Evolutionary conservation across 2,888 invertebrate species (phyloP).

Genomic region (Ormyrus pomaceus): DNA sequence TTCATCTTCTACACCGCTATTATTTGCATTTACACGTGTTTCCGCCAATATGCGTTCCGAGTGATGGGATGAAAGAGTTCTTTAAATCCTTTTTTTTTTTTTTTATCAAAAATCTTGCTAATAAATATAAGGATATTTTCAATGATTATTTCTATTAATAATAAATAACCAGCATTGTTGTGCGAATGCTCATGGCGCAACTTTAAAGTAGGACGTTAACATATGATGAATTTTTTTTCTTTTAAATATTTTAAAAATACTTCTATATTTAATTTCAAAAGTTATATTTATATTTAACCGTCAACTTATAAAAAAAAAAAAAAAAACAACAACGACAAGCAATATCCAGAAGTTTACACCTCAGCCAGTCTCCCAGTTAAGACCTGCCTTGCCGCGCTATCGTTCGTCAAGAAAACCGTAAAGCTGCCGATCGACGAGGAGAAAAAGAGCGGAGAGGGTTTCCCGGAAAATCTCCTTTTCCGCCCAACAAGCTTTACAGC

Average conservation of each 20-base stretch:
- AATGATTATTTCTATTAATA: background rate
- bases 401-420: too few relatives aligned
- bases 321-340: background rate
- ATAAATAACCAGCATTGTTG: background rate
- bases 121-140: background rate
- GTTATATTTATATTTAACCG: too few relatives aligned
- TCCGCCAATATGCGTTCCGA: background rate
- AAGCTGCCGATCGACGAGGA: background rate
- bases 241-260: too few relatives aligned
- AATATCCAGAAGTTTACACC: background rate
- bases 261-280: too few relatives aligned
- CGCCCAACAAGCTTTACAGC: conserved; percentile 63
- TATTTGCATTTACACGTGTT: conserved; percentile 7
- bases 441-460: background rate
- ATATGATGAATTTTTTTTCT: too few relatives aligned
- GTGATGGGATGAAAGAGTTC: background rate
- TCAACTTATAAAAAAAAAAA: background rate
- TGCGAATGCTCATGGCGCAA: background rate
- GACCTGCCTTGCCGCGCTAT: too few relatives aligned
- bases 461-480: conserved; percentile 14
- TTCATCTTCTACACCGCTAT: conserved; percentile 5
- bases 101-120: background rate
- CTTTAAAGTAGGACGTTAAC: too few relatives aligned
- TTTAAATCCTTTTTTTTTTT: background rate
- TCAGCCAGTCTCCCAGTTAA: too few relatives aligned